Conservation (phyloP, 2,888 invertebrate genomes). For the Scaptomyza cyrtandrae region DNA sequence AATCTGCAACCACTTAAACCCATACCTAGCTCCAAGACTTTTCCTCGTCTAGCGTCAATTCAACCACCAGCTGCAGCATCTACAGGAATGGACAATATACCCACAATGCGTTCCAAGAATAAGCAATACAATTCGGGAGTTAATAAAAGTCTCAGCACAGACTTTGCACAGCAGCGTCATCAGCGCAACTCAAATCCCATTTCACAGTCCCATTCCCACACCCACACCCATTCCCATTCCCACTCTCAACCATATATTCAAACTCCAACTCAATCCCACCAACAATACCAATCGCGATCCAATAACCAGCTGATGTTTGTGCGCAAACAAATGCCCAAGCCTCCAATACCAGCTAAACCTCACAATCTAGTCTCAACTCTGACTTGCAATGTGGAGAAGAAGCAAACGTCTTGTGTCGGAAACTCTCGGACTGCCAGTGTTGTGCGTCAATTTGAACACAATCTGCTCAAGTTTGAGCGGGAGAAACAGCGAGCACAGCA, state of each 20-base stretch:
- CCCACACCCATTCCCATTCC: conserved; percentile 2
- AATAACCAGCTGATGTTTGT: conserved; percentile 60
- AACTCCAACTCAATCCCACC: not conserved
- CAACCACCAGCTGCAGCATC: conserved; percentile 3
- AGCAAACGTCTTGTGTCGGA: conserved; percentile 24
- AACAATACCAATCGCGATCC: conserved; percentile 9
- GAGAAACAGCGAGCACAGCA: conserved; percentile 77
- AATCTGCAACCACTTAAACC: conserved; percentile 75
- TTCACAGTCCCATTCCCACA: not conserved
- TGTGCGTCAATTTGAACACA: conserved; percentile 85
- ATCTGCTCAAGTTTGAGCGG: conserved; percentile 86
- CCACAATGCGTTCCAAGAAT: conserved; percentile 82
- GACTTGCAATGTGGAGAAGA: conserved; percentile 71
- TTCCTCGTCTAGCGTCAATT: conserved; percentile 73
- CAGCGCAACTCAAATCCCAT: conserved; percentile 74
- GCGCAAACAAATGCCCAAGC: conserved; percentile 78
- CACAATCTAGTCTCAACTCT: conserved; percentile 79
- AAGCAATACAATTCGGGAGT: conserved; percentile 83
- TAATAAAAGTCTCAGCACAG: conserved; percentile 84
- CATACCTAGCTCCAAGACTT: conserved; percentile 82
- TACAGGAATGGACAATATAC: conserved; percentile 79
- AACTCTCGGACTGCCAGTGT: conserved; percentile 82
- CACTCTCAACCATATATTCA: conserved; percentile 4
- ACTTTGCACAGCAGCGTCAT: conserved; percentile 83
- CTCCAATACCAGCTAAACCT: conserved; percentile 82